Evolutionary conservation across 2,888 invertebrate genomes (phyloP).

Genomic region (Sinotaia quadrata): DNA sequence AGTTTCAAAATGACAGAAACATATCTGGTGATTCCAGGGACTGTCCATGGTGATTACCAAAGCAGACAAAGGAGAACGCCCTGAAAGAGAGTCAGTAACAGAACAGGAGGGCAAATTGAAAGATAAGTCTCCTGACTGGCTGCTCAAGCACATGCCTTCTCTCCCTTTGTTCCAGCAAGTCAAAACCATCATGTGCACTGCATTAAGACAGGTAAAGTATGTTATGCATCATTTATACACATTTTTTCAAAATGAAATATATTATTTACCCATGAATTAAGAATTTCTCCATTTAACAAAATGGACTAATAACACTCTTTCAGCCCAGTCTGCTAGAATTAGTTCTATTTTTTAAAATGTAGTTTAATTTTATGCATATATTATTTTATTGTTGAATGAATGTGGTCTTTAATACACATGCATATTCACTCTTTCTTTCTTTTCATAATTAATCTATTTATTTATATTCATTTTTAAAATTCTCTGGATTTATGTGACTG

Average conservation of each 20-base stretch:
- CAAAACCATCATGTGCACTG: constrained; percentile 55
- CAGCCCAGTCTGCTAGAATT: too few species aligned
- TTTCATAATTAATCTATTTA: background rate
- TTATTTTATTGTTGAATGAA: too few species aligned
- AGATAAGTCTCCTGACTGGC: constrained; percentile 71
- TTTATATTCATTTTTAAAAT: too few species aligned
- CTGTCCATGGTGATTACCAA: constrained; percentile 80
- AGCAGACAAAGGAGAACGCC: constrained; percentile 24
- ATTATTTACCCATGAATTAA: too few species aligned
- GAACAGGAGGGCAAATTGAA: constrained; percentile 39
- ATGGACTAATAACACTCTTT: too few species aligned
- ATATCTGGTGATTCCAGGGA: constrained; percentile 75
- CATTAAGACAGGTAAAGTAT: constrained; percentile 63
- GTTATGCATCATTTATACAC: too few species aligned
- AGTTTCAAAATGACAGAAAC: too few species aligned
- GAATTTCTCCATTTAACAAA: too few species aligned
- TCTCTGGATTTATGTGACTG: constrained; percentile 6
- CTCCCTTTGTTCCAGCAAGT: constrained; percentile 83
- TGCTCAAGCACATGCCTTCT: constrained; percentile 75
- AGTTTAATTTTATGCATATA: too few species aligned
- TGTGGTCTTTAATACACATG: background rate
- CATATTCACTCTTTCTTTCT: background rate
- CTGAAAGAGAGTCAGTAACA: constrained; percentile 40
- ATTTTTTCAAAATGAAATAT: too few species aligned
- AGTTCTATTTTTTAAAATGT: too few species aligned